These are phyloP conservation scores for Drosophila pectinifera DNA, from an alignment of 1,140 invertebrate genomes.

Conservation along the genomic window DNA sequence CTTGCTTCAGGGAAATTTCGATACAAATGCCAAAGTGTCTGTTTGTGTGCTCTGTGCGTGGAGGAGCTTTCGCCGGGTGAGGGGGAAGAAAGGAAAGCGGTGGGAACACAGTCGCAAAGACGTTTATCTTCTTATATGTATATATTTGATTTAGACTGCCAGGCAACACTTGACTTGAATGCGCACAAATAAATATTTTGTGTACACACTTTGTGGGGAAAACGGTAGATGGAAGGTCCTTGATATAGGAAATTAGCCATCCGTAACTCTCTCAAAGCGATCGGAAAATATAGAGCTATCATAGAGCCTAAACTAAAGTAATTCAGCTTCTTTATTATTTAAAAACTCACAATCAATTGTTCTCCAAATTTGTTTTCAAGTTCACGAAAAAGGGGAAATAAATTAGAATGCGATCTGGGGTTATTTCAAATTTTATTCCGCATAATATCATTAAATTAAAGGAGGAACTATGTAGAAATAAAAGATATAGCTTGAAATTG, in stretches of 20 bases:
- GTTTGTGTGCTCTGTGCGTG: slow-evolving; percentile 16
- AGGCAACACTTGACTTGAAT: slow-evolving; percentile 54
- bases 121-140: slow-evolving; percentile 54
- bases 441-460: neutral
- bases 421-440: too few relatives aligned
- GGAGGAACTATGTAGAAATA: neutral
- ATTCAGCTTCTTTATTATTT: too few relatives aligned
- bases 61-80: slow-evolving; percentile 15
- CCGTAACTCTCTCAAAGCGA: neutral
- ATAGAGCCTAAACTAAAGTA: neutral
- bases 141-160: slow-evolving; percentile 63
- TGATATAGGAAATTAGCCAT: slow-evolving; percentile 8
- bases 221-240: neutral
- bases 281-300: neutral
- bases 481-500: neutral
- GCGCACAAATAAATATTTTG: slow-evolving; percentile 32
- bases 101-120: slow-evolving; percentile 18
- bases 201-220: neutral
- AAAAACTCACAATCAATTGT: too few relatives aligned
- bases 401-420: too few relatives aligned
- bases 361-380: too few relatives aligned
- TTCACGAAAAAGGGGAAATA: too few relatives aligned
- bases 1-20: slow-evolving; percentile 41
- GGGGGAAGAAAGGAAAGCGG: slow-evolving; percentile 3
- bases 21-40: slow-evolving; percentile 9